Conservation (phyloP, 2,888 invertebrate genomes). For the Zaprionus bogoriensis region DNA sequence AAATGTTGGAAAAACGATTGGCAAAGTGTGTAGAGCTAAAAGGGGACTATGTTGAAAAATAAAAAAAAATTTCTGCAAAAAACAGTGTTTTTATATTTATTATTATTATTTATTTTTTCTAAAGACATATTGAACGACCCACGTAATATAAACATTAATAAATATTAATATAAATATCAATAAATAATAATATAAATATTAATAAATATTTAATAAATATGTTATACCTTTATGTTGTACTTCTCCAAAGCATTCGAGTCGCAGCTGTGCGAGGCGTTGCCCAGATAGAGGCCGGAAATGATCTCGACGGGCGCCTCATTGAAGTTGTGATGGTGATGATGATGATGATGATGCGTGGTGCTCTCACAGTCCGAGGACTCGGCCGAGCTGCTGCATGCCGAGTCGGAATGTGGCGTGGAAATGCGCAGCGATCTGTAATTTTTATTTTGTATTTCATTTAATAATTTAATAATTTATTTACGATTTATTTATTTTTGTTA, state of each 20-base stretch:
- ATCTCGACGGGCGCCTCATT: slow-evolving; percentile 97
- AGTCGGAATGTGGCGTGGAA: slow-evolving; percentile 87
- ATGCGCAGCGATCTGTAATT: slow-evolving; percentile 87
- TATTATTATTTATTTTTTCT: too few relatives aligned
- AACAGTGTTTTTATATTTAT: too few relatives aligned
- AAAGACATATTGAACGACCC: too few relatives aligned
- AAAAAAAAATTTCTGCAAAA: too few relatives aligned
- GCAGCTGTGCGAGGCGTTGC: slow-evolving; percentile 96
- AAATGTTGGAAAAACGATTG: too few relatives aligned
- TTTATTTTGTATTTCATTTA: background rate
- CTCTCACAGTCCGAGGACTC: slow-evolving; percentile 90
- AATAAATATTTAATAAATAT: background rate
- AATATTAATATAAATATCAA: too few relatives aligned
- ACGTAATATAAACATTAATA: too few relatives aligned
- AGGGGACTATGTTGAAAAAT: too few relatives aligned
- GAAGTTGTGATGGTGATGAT: slow-evolving; percentile 83
- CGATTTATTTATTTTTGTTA: too few relatives aligned
- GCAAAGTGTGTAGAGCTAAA: too few relatives aligned
- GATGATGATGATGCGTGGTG: slow-evolving; percentile 83
- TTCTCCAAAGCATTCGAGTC: slow-evolving; percentile 94
- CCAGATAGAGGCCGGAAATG: slow-evolving; percentile 95
- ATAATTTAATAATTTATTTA: background rate
- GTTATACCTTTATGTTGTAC: slow-evolving; percentile 92
- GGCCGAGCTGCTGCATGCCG: slow-evolving; percentile 86
- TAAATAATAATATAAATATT: background rate